Evolutionary conservation across 2,797 vertebrate genomes (phyloP).

Genomic region (Melanotaenia nigrans): DNA sequence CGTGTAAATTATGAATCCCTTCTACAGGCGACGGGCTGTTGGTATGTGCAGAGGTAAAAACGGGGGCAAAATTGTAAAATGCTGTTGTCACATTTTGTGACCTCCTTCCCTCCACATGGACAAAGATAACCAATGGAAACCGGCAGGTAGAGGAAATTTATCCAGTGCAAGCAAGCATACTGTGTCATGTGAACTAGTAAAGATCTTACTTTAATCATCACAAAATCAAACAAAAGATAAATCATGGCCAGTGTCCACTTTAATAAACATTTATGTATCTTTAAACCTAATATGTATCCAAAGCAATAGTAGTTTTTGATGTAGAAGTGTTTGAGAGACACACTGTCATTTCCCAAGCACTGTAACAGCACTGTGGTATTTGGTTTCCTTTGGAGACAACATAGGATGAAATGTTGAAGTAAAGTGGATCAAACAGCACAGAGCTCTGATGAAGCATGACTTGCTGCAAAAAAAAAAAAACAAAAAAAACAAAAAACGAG

Average conservation of each 20-base stretch:
- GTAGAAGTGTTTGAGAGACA: constrained; percentile 18
- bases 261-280: constrained; percentile 11
- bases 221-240: constrained; percentile 4
- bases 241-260: constrained; percentile 2
- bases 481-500: constrained; percentile 23
- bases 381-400: constrained; percentile 52
- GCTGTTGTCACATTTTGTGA: constrained; percentile 48
- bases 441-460: constrained; percentile 75
- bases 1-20: constrained; percentile 49
- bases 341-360: constrained; percentile 20
- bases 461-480: constrained; percentile 38
- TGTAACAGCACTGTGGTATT: constrained; percentile 35
- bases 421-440: constrained; percentile 78
- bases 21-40: constrained; percentile 32
- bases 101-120: constrained; percentile 29
- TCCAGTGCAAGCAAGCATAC: constrained; percentile 16
- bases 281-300: constrained; percentile 7
- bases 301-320: constrained; percentile 30
- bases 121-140: constrained; percentile 29
- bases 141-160: constrained; percentile 30
- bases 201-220: constrained; percentile 8
- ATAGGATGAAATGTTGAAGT: constrained; percentile 55
- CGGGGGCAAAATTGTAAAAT: constrained; percentile 53
- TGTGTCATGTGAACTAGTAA: neutral
- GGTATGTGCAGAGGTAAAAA: constrained; percentile 40